Base-by-base conservation (phyloP, 2,113 vertebrate species). In the Tragulus kanchil region DNA sequence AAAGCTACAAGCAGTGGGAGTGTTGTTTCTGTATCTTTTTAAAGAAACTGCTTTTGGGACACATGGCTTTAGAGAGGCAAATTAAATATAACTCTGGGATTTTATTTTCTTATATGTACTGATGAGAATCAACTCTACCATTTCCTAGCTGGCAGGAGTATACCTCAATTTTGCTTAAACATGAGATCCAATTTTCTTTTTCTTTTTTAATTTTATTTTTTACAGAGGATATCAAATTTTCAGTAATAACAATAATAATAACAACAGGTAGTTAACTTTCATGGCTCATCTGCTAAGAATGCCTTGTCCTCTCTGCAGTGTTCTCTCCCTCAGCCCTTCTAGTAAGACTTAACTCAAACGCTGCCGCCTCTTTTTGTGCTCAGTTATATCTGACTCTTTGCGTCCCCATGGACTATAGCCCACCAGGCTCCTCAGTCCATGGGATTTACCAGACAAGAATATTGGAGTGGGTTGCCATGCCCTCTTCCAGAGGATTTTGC, bases 91-190 rank as follows among this genome's bases (percentile, higher is more conserved):
- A 85, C 62, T 67, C 26, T 52, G 52, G 54, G 12, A 59, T 90
- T 81, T 93, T 92, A 16, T 92, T 81, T 85, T 93, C 93, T 94
- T 84, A 59, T 25, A 15, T 87, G 19, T 58, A 19, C 23, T 8
- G 48, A 86, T 16, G 87, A 90, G 62, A 90, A 65, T 81, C 56
- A 71, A 52, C 23, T 88, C 16, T 21, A 15, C 71, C 13, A 26
- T 88, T 95, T 95, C 65, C 45, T 84, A 65, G 1, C n/a, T 81
- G 52, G 7, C n/a, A 64, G 45, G 75, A 93, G 48, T 89, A 28
- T 26, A 58, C 69, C 64, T 82, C 52, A 84, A 83, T 95, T 96
- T 93, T 97, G 58, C 61, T 95, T 52, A 88, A 1, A 93, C 16
- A 73, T 85, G 67, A 89, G 67, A 93, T 96, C n/a, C 45, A 16